A percentile compares a stretch with the other conserved stretches of the same genome.
Conservation (phyloP, 2,797 vertebrate genomes). For the Chrysolophus pictus region DNA sequence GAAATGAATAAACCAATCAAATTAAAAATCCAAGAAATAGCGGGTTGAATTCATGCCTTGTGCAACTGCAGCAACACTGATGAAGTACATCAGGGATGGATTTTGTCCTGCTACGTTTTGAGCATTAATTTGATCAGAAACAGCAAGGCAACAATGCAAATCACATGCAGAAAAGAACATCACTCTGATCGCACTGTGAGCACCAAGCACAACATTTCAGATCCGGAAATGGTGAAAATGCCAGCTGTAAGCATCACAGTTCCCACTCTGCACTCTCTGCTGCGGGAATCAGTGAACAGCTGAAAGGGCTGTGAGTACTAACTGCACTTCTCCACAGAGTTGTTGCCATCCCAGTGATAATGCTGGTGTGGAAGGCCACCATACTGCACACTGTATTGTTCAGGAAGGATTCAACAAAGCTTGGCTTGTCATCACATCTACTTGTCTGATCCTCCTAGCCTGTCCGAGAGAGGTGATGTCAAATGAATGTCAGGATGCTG, state of each 20-base stretch:
- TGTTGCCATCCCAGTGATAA: not conserved
- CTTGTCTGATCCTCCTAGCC: not conserved
- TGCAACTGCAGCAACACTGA: not conserved
- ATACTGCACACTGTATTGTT: fast-evolving
- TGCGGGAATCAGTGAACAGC: not conserved
- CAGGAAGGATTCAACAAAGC: not conserved
- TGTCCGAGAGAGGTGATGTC: not conserved
- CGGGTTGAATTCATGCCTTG: not conserved
- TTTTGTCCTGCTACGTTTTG: not conserved
- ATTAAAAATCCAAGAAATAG: constrained; percentile 1
- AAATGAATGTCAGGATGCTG: not conserved
- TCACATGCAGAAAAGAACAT: not conserved
- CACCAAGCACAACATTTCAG: not conserved
- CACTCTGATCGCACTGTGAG: not conserved
- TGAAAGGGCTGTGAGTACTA: not conserved
- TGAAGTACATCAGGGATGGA: not conserved
- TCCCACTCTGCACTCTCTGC: not conserved
- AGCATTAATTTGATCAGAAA: constrained; percentile 28
- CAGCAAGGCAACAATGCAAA: not conserved
- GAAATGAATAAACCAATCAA: constrained; percentile 43
- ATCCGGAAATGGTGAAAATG: constrained; percentile 9
- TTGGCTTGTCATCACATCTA: not conserved
- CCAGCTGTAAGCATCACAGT: not conserved
- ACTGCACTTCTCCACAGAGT: not conserved
- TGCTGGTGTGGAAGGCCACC: not conserved